Evolutionary conservation across 2,888 invertebrate species (phyloP), one percentile per base, ranked within the genome.

Genomic region (Urechis unicinctus): DNA sequence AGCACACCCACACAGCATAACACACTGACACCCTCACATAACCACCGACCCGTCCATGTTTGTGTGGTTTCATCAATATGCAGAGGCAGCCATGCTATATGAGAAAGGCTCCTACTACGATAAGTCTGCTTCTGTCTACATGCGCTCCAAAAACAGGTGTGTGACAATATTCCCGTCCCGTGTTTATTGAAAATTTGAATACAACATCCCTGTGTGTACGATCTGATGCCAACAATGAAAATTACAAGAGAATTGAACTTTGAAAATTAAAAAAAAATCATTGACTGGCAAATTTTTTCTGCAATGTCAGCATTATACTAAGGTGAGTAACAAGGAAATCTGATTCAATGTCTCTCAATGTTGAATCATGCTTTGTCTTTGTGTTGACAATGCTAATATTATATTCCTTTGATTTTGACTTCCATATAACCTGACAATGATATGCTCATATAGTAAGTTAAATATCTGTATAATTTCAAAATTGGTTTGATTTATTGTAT

Each of bases 131-230:
- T 85, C 87, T 0, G 84, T 91, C 5, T 96, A 93, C 72, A 93
- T 97, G 52, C 87, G 90, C 68, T 82, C 93, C 3, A 97, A 96
- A 78, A 94, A 95, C 73, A 98, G 96, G 96, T 83, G n/a, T n/a
- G n/a, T n/a, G n/a, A n/a, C n/a, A n/a, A n/a, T n/a, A n/a, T n/a
- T n/a, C n/a, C n/a, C n/a, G n/a, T n/a, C n/a, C n/a, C n/a, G n/a
- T n/a, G n/a, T n/a, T n/a, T n/a, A n/a, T n/a, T n/a, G n/a, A n/a
- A n/a, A n/a, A n/a, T n/a, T n/a, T n/a, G n/a, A n/a, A n/a, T 13
- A 13, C 13, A 13, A 13, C n/a, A 4, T 28, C 22, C 26, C 36
- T 24, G n/a, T 3, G 52, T 57, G 3, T 60, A 61, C 85, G 86
- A 1, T 84, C 85, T 60, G 89, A 90, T 72, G 87, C 87, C 0